A percentile compares a stretch with the other conserved stretches of the same genome.
phyloP scores from a whole-genome alignment of 2,888 invertebrate species.

The Meiosimyza platycephala region DNA sequence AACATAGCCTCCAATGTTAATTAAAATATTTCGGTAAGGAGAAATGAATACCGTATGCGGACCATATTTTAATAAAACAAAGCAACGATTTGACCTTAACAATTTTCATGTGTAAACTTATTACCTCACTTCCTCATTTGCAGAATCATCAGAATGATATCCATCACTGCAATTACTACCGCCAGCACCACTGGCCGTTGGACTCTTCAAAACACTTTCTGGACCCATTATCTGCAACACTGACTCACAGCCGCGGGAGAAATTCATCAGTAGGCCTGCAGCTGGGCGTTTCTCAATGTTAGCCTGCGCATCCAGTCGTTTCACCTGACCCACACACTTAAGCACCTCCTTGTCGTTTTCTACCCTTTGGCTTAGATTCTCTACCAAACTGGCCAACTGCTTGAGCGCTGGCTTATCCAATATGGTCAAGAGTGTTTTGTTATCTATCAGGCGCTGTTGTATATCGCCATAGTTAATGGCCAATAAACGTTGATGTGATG shows the following conservation, averaged over 20 bases:
- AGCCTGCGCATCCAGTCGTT: conserved; percentile 73
- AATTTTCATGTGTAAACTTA: too few species aligned
- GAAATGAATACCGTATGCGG: too few species aligned
- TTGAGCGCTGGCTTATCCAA: conserved; percentile 85
- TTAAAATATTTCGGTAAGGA: too few species aligned
- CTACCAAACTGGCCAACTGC: conserved; percentile 77
- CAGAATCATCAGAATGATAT: conserved; percentile 83
- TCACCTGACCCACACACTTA: conserved; percentile 77
- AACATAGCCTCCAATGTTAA: too few species aligned
- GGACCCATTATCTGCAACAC: conserved; percentile 81
- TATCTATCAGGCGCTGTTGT: conserved; percentile 90
- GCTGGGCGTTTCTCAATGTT: conserved; percentile 75
- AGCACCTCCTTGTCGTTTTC: conserved; percentile 92
- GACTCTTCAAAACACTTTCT: conserved; percentile 66
- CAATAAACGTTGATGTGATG: conserved; percentile 89
- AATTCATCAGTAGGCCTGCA: conserved; percentile 79
- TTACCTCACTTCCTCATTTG: conserved; percentile 65
- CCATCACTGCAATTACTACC: conserved; percentile 80
- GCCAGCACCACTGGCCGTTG: conserved; percentile 64
- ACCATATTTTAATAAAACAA: too few species aligned
- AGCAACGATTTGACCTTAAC: too few species aligned
- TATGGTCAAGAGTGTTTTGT: conserved; percentile 87
- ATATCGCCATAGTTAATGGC: conserved; percentile 87
- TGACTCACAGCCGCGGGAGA: conserved; percentile 79
- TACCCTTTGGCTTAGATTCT: conserved; percentile 80